phyloP scores from a whole-genome alignment of 2,888 invertebrate species.

The Marronus borbonicus region DNA sequence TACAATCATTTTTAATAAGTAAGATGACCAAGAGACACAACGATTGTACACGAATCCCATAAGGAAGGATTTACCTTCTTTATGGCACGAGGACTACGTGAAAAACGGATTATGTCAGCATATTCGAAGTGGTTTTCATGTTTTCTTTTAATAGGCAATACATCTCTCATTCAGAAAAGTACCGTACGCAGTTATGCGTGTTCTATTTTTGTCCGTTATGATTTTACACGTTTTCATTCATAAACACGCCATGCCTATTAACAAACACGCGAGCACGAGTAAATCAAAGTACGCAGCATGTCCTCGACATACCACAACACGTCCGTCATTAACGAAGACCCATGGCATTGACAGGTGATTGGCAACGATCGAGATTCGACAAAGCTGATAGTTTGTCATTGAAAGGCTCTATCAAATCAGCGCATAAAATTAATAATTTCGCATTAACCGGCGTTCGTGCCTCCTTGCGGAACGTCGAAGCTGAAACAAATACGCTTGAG shows the following conservation, averaged over 20 bases:
- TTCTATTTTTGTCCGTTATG: neutral
- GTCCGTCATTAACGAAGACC: neutral
- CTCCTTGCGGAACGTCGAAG: constrained; percentile 24
- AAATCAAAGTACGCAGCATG: neutral
- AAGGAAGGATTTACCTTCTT: too few species aligned
- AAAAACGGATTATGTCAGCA: too few species aligned
- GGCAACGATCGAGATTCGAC: neutral
- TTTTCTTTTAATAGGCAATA: neutral
- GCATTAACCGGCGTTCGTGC: constrained; percentile 1
- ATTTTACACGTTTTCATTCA: constrained; percentile 7
- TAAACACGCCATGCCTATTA: neutral
- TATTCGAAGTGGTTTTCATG: too few species aligned
- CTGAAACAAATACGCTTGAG: constrained; percentile 41
- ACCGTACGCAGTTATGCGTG: neutral
- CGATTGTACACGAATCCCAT: too few species aligned
- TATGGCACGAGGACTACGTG: too few species aligned
- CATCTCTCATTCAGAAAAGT: neutral
- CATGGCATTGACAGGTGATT: neutral
- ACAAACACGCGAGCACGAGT: neutral
- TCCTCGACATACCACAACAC: neutral
- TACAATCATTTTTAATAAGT: too few species aligned
- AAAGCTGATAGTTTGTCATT: neutral
- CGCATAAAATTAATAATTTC: constrained; percentile 25
- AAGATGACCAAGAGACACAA: too few species aligned
- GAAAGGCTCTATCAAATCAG: constrained; percentile 18